Percentiles rank a stretch among this genome's conserved stretches.
Conservation (phyloP, 2,797 vertebrate genomes). For the Octomys mimax region DNA sequence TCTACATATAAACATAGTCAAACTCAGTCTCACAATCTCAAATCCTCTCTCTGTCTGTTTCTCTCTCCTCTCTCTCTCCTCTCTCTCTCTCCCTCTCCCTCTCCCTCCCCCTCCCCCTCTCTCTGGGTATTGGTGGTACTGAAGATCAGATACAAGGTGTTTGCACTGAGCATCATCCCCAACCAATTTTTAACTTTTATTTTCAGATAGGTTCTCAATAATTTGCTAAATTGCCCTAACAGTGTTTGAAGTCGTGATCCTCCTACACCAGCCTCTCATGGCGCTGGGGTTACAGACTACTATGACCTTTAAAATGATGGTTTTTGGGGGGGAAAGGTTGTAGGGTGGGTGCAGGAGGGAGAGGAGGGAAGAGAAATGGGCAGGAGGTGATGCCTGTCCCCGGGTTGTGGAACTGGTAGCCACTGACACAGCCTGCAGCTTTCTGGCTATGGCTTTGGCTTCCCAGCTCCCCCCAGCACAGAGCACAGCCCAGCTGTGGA, state of each 20-base stretch:
- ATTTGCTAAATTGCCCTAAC: neutral
- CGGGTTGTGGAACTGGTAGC: constrained; percentile 88
- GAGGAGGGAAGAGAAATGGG: constrained; percentile 72
- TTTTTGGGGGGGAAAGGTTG: constrained; percentile 77
- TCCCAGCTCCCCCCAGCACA: constrained; percentile 66
- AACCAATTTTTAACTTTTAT: neutral
- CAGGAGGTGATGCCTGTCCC: constrained; percentile 77
- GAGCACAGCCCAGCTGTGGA: constrained; percentile 77
- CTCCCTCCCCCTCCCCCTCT: neutral
- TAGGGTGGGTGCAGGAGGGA: constrained; percentile 84
- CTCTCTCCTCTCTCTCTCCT: neutral
- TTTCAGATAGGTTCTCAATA: neutral
- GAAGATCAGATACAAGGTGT: neutral
- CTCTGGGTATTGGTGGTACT: neutral
- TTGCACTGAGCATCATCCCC: neutral
- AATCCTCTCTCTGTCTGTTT: neutral
- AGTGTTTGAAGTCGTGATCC: neutral
- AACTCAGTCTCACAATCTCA: neutral
- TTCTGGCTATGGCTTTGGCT: constrained; percentile 74
- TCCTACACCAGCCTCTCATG: neutral
- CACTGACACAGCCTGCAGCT: constrained; percentile 68
- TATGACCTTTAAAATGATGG: neutral
- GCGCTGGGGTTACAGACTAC: neutral
- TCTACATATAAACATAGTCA: neutral
- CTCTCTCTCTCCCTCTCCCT: neutral